Evolutionary conservation across 2,888 invertebrate species (phyloP).

Genomic region (Chaetogeoica ovagalla): DNA sequence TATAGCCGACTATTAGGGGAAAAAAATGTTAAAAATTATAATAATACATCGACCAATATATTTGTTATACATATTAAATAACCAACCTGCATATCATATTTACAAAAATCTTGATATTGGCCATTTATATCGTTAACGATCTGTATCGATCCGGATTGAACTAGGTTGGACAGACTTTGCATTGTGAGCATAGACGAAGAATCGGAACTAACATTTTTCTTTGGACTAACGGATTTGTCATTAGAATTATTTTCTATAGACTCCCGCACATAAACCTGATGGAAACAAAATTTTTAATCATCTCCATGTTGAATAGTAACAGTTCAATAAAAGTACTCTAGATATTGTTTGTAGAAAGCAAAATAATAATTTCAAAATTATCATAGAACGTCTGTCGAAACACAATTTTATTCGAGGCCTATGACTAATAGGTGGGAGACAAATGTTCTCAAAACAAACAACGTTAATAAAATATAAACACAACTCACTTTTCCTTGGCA

Average conservation of each 20-base stretch:
- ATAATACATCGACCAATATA: background rate
- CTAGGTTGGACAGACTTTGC: conserved; percentile 57
- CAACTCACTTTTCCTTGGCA: conserved; percentile 38
- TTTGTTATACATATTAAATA: background rate
- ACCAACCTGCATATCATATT: conserved; percentile 61
- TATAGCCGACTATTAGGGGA: conserved; percentile 18
- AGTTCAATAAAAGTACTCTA: too few species aligned
- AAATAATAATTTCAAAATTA: too few species aligned
- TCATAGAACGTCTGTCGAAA: background rate
- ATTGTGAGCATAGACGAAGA: conserved; percentile 32
- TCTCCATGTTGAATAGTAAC: background rate
- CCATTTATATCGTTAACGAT: conserved; percentile 58
- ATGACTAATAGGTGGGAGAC: background rate
- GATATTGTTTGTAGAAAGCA: too few species aligned
- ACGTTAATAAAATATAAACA: background rate
- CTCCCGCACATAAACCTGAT: conserved; percentile 46
- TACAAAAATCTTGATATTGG: conserved; percentile 57
- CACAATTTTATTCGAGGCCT: background rate
- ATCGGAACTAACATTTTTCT: conserved; percentile 24
- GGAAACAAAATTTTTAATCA: background rate
- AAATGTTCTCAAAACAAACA: conserved; percentile 25
- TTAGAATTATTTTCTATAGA: conserved; percentile 9
- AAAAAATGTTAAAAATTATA: background rate
- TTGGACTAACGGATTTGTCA: background rate
- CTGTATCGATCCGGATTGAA: conserved; percentile 60